A percentile compares a stretch with the other conserved stretches of the same genome.
These are phyloP conservation scores for Morpho helenor DNA, from an alignment of 2,888 invertebrate species.

Conservation along the genomic window DNA sequence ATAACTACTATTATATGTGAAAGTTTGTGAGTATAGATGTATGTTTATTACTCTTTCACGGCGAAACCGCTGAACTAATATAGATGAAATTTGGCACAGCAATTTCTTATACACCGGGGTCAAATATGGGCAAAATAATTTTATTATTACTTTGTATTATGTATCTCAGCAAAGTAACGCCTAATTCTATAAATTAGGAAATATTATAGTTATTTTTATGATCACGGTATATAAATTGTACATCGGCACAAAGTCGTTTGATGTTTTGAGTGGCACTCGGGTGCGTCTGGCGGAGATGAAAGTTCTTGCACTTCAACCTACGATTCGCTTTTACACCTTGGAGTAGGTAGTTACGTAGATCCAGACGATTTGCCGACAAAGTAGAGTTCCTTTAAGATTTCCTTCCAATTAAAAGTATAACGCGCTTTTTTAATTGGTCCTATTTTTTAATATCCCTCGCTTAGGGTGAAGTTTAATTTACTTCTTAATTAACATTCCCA, in stretches of 20 bases:
- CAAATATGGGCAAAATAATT: too few relatives aligned
- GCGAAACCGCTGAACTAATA: too few relatives aligned
- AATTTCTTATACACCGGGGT: too few relatives aligned
- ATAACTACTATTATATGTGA: too few relatives aligned
- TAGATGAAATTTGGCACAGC: too few relatives aligned
- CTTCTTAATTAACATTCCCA: too few relatives aligned
- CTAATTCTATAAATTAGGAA: too few relatives aligned
- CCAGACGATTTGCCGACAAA: slow-evolving; percentile 30
- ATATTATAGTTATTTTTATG: too few relatives aligned
- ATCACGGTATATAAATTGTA: background rate
- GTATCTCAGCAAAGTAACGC: too few relatives aligned
- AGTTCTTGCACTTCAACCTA: slow-evolving; percentile 58
- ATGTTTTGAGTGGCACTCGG: slow-evolving; percentile 63
- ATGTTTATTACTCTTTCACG: too few relatives aligned
- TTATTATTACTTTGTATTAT: too few relatives aligned
- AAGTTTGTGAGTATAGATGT: too few relatives aligned
- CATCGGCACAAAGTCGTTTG: slow-evolving; percentile 42
- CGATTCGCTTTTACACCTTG: slow-evolving; percentile 70
- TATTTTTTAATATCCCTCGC: slow-evolving; percentile 12
- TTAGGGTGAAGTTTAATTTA: background rate
- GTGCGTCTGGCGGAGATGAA: slow-evolving; percentile 54
- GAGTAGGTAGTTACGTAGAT: slow-evolving; percentile 40
- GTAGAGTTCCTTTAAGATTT: slow-evolving; percentile 26
- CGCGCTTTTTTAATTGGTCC: slow-evolving; percentile 24
- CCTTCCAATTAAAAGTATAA: slow-evolving; percentile 32